Evolutionary conservation across 2,797 vertebrate species (phyloP).

Genomic region (Propithecus perrieri): DNA sequence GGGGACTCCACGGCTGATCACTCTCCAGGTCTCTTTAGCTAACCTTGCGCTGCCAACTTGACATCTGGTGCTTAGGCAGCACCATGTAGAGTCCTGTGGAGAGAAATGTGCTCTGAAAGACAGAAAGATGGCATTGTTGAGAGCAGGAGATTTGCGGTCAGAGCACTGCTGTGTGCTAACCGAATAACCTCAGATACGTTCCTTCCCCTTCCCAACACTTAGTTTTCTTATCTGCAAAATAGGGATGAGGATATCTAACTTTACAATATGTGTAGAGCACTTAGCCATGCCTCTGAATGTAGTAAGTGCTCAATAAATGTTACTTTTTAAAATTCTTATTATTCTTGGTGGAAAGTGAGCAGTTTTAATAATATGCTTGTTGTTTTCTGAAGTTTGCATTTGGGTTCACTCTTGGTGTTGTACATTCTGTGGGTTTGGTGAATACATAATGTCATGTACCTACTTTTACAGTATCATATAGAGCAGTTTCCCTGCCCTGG

Average conservation of each 20-base stretch:
- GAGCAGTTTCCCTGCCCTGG: neutral
- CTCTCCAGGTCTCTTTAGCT: neutral
- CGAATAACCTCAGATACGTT: neutral
- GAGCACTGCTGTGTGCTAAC: neutral
- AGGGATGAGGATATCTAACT: neutral
- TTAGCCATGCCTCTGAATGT: neutral
- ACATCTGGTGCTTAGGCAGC: neutral
- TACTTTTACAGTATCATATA: neutral
- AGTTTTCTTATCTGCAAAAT: neutral
- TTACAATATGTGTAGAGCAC: neutral
- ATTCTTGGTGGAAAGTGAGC: neutral
- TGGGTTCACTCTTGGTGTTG: neutral
- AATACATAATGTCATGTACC: neutral
- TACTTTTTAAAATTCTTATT: neutral
- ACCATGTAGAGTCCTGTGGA: no score
- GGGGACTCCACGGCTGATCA: neutral
- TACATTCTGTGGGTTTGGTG: neutral
- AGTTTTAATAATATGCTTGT: neutral
- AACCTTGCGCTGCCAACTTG: neutral
- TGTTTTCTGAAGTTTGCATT: neutral
- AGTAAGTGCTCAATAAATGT: neutral
- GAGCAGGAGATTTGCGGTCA: neutral
- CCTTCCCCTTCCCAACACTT: neutral
- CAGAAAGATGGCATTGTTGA: neutral
- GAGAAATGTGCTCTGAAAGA: neutral